Evolutionary conservation across 2,888 invertebrate species (phyloP).

Genomic region (Drosophila hamatofila): DNA sequence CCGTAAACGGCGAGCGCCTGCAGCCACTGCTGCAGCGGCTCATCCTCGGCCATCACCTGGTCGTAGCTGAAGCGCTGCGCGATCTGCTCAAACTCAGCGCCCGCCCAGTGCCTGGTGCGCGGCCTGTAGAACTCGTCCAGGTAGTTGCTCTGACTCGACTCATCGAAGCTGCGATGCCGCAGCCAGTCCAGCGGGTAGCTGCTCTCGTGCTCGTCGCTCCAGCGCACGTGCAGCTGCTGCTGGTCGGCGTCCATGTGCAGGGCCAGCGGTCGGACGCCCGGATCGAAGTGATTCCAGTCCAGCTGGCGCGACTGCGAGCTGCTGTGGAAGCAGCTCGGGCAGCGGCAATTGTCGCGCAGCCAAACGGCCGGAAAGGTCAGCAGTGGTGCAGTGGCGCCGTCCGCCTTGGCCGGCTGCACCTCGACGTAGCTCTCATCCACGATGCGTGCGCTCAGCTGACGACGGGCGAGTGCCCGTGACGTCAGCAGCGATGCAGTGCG

Average conservation of each 20-base stretch:
- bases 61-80: conserved; percentile 86
- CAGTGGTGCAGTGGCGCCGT: conserved; percentile 41
- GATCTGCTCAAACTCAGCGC: conserved; percentile 86
- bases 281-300: conserved; percentile 88
- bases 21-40: conserved; percentile 87
- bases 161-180: conserved; percentile 87
- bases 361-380: conserved; percentile 89
- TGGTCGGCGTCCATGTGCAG: conserved; percentile 59
- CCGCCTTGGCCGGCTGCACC: conserved; percentile 41
- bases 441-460: conserved; percentile 64
- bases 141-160: conserved; percentile 85
- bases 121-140: conserved; percentile 87
- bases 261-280: conserved; percentile 85
- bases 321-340: conserved; percentile 88
- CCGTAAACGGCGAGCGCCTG: conserved; percentile 88
- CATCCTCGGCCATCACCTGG: conserved; percentile 86
- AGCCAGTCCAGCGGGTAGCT: conserved; percentile 87
- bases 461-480: conserved; percentile 3
- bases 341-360: conserved; percentile 91
- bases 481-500: conserved; percentile 8
- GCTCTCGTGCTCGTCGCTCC: conserved; percentile 89
- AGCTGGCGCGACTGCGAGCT: conserved; percentile 88
- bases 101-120: conserved; percentile 86
- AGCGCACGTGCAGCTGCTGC: conserved; percentile 85
- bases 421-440: conserved; percentile 70